Evolutionary conservation across 2,888 invertebrate genomes (phyloP).

Genomic region (Thereva unica): DNA sequence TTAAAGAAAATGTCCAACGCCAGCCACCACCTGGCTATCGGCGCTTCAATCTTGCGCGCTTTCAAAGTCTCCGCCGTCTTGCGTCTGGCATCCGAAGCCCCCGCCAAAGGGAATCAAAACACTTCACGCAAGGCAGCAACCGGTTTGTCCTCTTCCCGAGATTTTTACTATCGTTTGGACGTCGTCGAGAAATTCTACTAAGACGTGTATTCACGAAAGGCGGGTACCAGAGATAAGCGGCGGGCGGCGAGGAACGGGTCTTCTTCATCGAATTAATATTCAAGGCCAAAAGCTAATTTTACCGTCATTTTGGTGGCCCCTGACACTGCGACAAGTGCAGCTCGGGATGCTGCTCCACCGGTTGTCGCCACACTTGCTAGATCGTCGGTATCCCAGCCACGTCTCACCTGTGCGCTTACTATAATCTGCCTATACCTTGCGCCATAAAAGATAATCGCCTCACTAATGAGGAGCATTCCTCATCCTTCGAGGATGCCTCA

Average conservation of each 20-base stretch:
- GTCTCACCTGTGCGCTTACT: too few species aligned
- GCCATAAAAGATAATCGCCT: slow-evolving; percentile 13
- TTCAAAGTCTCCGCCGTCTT: slow-evolving; percentile 5
- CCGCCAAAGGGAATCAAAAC: slow-evolving; percentile 1
- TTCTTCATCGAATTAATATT: slow-evolving; percentile 18
- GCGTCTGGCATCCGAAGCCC: neutral
- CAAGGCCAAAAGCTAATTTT: slow-evolving; percentile 27
- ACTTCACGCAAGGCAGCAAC: slow-evolving; percentile 5
- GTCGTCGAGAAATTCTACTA: neutral
- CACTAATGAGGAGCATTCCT: slow-evolving; percentile 2
- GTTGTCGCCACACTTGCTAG: too few species aligned
- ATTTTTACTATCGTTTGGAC: slow-evolving; percentile 14
- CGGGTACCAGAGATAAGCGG: too few species aligned
- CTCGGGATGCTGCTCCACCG: too few species aligned
- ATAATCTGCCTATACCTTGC: neutral
- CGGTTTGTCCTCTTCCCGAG: slow-evolving; percentile 10
- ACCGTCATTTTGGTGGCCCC: slow-evolving; percentile 15
- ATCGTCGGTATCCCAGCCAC: too few species aligned
- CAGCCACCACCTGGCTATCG: slow-evolving; percentile 25
- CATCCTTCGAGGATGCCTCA: neutral
- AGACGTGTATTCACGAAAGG: too few species aligned
- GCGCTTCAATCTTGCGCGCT: slow-evolving; percentile 10
- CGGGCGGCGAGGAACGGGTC: neutral
- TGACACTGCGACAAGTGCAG: neutral
- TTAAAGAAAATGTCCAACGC: slow-evolving; percentile 29